Conservation (phyloP, 1,140 invertebrate species). For the Brachionus plicatilis region DNA sequence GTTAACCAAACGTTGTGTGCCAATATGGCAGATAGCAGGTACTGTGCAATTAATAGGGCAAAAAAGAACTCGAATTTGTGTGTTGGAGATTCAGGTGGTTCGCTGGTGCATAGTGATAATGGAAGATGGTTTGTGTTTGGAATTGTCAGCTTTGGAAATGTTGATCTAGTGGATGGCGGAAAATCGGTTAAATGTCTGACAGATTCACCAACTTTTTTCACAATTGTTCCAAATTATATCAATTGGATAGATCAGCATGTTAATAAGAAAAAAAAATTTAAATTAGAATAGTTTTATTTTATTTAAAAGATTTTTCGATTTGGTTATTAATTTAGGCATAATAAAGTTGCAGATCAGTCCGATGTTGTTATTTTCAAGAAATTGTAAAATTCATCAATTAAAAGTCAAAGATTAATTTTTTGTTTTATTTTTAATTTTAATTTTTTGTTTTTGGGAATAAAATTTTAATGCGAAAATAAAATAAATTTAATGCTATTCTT, state of each 20-base stretch:
- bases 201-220: background rate
- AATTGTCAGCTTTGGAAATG: background rate
- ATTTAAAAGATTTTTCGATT: too few relatives aligned
- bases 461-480: too few relatives aligned
- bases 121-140: background rate
- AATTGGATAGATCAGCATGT: background rate
- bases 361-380: too few relatives aligned
- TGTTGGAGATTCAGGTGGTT: slow-evolving; percentile 20
- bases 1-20: background rate
- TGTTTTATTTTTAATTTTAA: too few relatives aligned
- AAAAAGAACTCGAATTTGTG: background rate
- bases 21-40: background rate
- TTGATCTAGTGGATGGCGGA: background rate
- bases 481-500: too few relatives aligned
- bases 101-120: background rate
- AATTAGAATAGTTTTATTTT: too few relatives aligned
- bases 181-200: background rate
- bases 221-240: background rate
- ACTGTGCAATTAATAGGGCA: background rate
- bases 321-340: too few relatives aligned
- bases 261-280: too few relatives aligned
- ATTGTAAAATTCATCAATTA: too few relatives aligned
- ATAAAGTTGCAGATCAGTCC: too few relatives aligned
- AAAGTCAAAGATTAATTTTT: too few relatives aligned
- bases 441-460: too few relatives aligned